A percentile compares a stretch with the other conserved stretches of the same genome.
phyloP scores from a whole-genome alignment of 1,140 invertebrate species.

The Tetramorium parvispinum region DNA sequence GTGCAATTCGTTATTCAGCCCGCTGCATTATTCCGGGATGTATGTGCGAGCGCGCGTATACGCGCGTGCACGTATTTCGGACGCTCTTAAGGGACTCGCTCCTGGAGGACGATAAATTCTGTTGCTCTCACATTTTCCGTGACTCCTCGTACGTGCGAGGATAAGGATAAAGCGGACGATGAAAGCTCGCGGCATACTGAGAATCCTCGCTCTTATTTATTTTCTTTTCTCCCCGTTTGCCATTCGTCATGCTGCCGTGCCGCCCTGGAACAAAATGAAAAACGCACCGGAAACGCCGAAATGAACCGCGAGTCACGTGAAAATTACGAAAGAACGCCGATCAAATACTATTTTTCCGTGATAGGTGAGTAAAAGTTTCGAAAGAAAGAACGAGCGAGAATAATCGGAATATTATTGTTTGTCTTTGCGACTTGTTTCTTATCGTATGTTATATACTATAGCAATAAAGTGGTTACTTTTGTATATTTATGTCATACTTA shows the following conservation, averaged over 20 bases:
- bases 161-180: constrained; percentile 76
- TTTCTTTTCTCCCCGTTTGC: constrained; percentile 50
- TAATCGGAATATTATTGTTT: background rate
- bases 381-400: background rate
- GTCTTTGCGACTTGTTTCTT: background rate
- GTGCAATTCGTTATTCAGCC: constrained; percentile 54
- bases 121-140: constrained; percentile 64
- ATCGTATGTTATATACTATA: background rate
- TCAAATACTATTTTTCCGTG: background rate
- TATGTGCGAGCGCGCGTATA: constrained; percentile 18
- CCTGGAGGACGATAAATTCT: constrained; percentile 73
- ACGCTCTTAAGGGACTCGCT: constrained; percentile 67
- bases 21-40: constrained; percentile 46
- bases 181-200: constrained; percentile 63
- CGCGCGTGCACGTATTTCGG: constrained; percentile 43
- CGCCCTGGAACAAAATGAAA: constrained; percentile 35
- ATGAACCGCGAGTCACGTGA: constrained; percentile 6
- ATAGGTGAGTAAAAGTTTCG: background rate
- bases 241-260: constrained; percentile 38
- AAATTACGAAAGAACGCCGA: constrained; percentile 22
- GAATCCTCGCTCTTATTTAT: constrained; percentile 62
- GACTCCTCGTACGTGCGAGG: constrained; percentile 67
- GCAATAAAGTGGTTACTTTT: background rate
- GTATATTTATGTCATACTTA: background rate
- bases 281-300: constrained; percentile 29